Evolutionary conservation across 2,113 vertebrate species (phyloP).

Genomic region (Zosterops borbonicus): DNA sequence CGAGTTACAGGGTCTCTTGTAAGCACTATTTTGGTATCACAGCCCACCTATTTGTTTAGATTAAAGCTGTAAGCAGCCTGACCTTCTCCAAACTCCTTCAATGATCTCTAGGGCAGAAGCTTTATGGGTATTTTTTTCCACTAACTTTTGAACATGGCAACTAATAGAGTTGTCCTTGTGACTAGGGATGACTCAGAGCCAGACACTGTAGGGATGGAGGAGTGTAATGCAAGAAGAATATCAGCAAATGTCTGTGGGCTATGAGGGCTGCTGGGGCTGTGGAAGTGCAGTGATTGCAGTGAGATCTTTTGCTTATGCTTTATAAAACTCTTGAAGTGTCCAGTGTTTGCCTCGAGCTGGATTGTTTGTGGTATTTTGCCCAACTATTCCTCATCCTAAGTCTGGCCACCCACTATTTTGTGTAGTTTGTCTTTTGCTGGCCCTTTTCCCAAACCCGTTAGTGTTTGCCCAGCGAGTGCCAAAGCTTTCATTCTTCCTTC

Average conservation of each 20-base stretch:
- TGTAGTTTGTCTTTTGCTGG: constrained; percentile 69
- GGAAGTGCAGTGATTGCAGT: neutral
- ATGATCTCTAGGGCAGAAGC: neutral
- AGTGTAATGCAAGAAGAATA: neutral
- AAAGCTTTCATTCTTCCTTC: constrained; percentile 69
- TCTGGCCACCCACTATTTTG: constrained; percentile 58
- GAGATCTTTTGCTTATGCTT: constrained; percentile 1
- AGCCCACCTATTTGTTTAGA: neutral
- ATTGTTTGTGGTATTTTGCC: constrained; percentile 49
- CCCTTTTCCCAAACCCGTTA: constrained; percentile 62
- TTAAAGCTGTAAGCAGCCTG: neutral
- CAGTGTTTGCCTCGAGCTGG: neutral
- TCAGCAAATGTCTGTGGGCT: neutral
- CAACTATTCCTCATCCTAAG: constrained; percentile 29
- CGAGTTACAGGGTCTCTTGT: neutral
- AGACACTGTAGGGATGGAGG: neutral
- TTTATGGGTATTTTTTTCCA: neutral
- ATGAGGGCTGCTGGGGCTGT: neutral
- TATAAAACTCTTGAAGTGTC: constrained; percentile 13
- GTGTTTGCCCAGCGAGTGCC: constrained; percentile 63
- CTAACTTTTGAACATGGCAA: neutral
- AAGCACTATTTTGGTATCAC: neutral
- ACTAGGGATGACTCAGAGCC: neutral
- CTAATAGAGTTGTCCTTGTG: constrained; percentile 27
- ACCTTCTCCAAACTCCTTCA: neutral